Evolutionary conservation across 2,888 invertebrate genomes (phyloP), one percentile per base, ranked within the genome.

Genomic region (Chrysopilus asiliformis): DNA sequence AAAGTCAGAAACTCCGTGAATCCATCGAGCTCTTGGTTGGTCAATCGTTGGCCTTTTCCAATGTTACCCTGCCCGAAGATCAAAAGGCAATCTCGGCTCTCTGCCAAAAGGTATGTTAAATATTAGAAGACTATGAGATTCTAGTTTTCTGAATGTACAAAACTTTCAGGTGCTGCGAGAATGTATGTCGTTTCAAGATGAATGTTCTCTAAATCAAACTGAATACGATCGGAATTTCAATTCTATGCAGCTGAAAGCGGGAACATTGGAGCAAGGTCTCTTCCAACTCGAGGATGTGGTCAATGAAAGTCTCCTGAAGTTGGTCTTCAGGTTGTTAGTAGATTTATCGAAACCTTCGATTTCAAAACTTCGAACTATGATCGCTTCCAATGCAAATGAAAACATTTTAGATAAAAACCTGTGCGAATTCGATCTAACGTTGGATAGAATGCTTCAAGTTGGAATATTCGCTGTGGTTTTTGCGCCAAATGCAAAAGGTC

Each of bases 381-480:
- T 59, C 14, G 35, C 43, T 5, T 27, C 38, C 31, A 44, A 45
- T 2, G 48, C 54, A 14, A 53, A 53, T 26, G 32, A 47, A 1
- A n/a, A n/a, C n/a, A 34, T 38, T 1, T 45, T 53, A 0, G 61
- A 62, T 44, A 56, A 55, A 20, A 43, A 51, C 3, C 57, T 60
- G 37, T 59, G 60, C 2, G 58, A 60, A 40, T 62, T 62, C 39
- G 62, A 62, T 51, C 54, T 59, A 1, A 59, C 61, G 38, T 44
- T 60, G 3, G 62, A 62, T 47, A 52, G 61, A 3, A 52, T 56
- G 10, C 54, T 55, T 2, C 62, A 60, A 44, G 58, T 62, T 34
- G 62, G 62, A 1, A 45, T 57, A 13, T 61, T 60, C 49, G 58
- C 60, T 0, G 55, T 57, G 33, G 50, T 55, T 0, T 58, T 57